Conservation (phyloP, 1,140 invertebrate species). For the Ylistrum balloti region DNA sequence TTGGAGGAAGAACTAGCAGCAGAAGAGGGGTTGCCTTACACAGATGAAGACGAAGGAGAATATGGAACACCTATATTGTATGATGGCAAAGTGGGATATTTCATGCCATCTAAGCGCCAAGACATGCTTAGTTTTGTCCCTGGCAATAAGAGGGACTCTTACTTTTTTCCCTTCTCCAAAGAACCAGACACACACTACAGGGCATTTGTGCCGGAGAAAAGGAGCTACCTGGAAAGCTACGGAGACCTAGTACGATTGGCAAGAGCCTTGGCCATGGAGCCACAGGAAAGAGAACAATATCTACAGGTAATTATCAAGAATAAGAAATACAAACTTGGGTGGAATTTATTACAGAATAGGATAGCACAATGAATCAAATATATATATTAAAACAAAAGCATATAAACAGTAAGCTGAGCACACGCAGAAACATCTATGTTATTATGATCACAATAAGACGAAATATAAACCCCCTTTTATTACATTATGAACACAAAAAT, state of each 20-base stretch:
- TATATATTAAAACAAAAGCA: too few relatives aligned
- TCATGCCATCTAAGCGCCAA: slow-evolving; percentile 63
- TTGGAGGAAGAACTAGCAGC: slow-evolving; percentile 42
- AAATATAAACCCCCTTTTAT: too few relatives aligned
- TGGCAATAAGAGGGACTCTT: slow-evolving; percentile 62
- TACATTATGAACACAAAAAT: too few relatives aligned
- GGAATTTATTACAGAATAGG: too few relatives aligned
- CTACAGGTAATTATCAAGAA: slow-evolving; percentile 41
- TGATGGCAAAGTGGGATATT: slow-evolving; percentile 47
- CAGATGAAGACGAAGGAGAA: slow-evolving; percentile 17
- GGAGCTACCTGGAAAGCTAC: slow-evolving; percentile 68
- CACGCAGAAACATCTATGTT: too few relatives aligned
- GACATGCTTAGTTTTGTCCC: slow-evolving; percentile 68
- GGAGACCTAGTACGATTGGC: slow-evolving; percentile 67
- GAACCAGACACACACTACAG: slow-evolving; percentile 73
- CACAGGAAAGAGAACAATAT: slow-evolving; percentile 5
- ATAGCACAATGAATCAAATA: too few relatives aligned
- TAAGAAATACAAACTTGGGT: too few relatives aligned
- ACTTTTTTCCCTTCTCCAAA: slow-evolving; percentile 70
- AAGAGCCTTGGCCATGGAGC: slow-evolving; percentile 58
- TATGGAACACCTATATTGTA: slow-evolving; percentile 11
- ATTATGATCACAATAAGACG: too few relatives aligned
- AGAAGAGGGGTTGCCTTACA: slow-evolving; percentile 10
- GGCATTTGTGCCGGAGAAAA: slow-evolving; percentile 71
- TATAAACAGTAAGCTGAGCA: too few relatives aligned